Percentiles rank a stretch among this genome's conserved stretches.
phyloP scores from a whole-genome alignment of 1,140 invertebrate genomes.

The Magallana ariakensis region DNA sequence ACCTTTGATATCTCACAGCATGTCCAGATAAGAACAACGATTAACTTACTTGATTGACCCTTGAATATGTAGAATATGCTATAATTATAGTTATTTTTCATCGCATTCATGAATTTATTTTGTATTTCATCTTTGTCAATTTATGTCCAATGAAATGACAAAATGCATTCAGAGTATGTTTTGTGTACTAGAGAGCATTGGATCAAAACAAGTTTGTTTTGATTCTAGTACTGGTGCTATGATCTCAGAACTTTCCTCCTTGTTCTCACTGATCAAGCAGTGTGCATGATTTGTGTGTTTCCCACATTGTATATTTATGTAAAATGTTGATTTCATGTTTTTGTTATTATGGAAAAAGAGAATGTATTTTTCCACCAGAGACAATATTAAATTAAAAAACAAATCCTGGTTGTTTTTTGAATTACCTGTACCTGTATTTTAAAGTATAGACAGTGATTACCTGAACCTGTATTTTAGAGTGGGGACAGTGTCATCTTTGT shows the following conservation, averaged over 20 bases:
- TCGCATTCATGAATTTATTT: too few species aligned
- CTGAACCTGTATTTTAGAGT: too few species aligned
- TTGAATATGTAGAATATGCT: too few species aligned
- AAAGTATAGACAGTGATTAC: too few species aligned
- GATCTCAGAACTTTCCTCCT: not conserved
- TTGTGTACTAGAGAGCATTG: not conserved
- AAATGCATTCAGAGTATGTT: not conserved
- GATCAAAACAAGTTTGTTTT: not conserved
- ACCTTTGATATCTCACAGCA: too few species aligned
- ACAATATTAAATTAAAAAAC: constrained; percentile 4
- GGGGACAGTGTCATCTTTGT: too few species aligned
- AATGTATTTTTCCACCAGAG: constrained; percentile 29
- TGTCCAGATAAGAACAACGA: too few species aligned
- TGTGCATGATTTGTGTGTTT: not conserved
- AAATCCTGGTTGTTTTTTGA: too few species aligned
- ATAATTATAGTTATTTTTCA: too few species aligned
- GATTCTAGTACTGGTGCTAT: constrained; percentile 12
- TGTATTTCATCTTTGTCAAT: too few species aligned
- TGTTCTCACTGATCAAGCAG: not conserved
- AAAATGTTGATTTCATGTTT: not conserved
- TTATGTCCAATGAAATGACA: not conserved
- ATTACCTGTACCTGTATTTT: too few species aligned
- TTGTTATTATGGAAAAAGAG: constrained; percentile 23
- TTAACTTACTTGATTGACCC: too few species aligned
- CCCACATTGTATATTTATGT: not conserved